These are phyloP conservation scores for Calliopsis andreniformis DNA, from an alignment of 1,140 invertebrate species.

Conservation along the genomic window DNA sequence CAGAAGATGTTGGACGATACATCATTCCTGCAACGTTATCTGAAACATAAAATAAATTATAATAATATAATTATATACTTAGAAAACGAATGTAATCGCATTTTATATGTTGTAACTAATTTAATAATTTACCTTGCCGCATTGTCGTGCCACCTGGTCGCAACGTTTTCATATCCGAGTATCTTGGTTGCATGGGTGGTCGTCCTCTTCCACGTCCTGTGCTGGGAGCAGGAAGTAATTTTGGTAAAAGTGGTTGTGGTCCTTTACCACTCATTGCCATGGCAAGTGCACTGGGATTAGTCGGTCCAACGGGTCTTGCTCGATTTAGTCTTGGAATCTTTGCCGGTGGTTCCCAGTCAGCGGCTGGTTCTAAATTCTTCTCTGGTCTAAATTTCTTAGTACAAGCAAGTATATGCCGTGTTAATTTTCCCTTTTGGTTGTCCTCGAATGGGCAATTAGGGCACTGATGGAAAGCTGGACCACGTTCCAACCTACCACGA, in stretches of 20 bases:
- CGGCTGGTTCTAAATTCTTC: slow-evolving; percentile 90
- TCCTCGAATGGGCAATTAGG: slow-evolving; percentile 97
- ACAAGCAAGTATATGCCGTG: slow-evolving; percentile 93
- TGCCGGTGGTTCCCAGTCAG: slow-evolving; percentile 95
- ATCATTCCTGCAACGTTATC: slow-evolving; percentile 81
- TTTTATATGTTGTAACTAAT: slow-evolving; percentile 13
- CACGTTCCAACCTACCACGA: slow-evolving; percentile 90
- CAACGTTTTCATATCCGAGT: slow-evolving; percentile 75
- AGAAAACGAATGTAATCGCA: background rate
- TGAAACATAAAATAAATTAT: slow-evolving; percentile 55
- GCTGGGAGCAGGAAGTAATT: slow-evolving; percentile 78
- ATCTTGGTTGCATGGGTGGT: slow-evolving; percentile 79
- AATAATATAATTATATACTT: slow-evolving; percentile 4
- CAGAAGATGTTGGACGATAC: slow-evolving; percentile 82
- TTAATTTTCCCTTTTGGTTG: slow-evolving; percentile 96
- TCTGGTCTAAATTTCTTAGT: slow-evolving; percentile 95
- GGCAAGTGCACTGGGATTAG: slow-evolving; percentile 77
- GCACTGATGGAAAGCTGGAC: slow-evolving; percentile 94
- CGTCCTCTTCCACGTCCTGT: slow-evolving; percentile 77
- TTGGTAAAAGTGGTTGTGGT: slow-evolving; percentile 82
- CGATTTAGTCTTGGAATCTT: slow-evolving; percentile 91
- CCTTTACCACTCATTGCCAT: slow-evolving; percentile 78
- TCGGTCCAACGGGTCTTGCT: slow-evolving; percentile 79
- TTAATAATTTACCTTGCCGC: slow-evolving; percentile 69
- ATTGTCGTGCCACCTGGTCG: slow-evolving; percentile 73